Conservation (phyloP, 2,888 invertebrate genomes). For the Octonoba sinensis region DNA sequence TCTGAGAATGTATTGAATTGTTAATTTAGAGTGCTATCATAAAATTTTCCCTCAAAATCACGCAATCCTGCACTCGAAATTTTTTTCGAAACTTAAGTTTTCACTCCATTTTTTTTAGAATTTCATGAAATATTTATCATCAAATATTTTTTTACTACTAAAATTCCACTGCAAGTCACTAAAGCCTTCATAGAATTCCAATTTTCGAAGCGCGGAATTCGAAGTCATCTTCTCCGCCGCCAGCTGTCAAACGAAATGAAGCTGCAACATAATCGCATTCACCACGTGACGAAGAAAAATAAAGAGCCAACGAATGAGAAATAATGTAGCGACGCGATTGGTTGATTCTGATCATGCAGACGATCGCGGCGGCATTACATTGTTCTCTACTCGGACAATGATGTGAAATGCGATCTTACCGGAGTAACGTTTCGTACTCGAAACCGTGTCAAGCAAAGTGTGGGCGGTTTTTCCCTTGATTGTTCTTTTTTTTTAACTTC, state of each 20-base stretch:
- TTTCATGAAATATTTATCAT: too few species aligned
- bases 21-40: neutral
- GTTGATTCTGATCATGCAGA: slow-evolving; percentile 12
- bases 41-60: neutral
- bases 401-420: slow-evolving; percentile 35
- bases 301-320: neutral
- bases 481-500: slow-evolving; percentile 13
- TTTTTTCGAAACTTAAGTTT: too few species aligned
- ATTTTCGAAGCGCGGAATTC: neutral
- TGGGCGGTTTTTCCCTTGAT: slow-evolving; percentile 12
- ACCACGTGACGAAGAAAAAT: slow-evolving; percentile 17
- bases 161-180: too few species aligned
- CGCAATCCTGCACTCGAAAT: too few species aligned
- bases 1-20: neutral
- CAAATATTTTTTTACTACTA: too few species aligned
- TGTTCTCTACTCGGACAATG: slow-evolving; percentile 45
- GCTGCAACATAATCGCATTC: neutral
- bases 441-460: slow-evolving; percentile 47
- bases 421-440: slow-evolving; percentile 17
- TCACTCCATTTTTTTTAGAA: too few species aligned
- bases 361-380: slow-evolving; percentile 29
- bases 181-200: neutral
- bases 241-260: neutral
- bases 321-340: slow-evolving; percentile 19
- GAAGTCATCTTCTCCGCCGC: neutral